These are phyloP conservation scores for Cranoglanis bouderius DNA, from an alignment of 2,113 vertebrate species.

Conservation along the genomic window DNA sequence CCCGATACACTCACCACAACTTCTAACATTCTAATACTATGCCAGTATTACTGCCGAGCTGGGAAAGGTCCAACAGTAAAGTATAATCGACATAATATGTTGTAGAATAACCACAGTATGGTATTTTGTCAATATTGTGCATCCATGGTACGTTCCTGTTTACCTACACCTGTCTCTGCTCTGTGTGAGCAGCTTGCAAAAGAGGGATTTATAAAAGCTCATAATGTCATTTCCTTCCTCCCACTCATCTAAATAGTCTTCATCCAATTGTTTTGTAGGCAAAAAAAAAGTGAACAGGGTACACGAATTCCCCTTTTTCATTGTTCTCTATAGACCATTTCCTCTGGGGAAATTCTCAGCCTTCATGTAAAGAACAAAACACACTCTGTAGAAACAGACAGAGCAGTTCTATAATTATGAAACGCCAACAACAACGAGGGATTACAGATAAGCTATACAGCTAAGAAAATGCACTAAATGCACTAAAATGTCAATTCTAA, in stretches of 20 bases:
- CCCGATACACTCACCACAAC: neutral
- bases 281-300: constrained; percentile 27
- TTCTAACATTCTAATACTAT: neutral
- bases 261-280: constrained; percentile 51
- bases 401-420: neutral
- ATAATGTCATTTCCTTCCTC: constrained; percentile 22
- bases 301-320: constrained; percentile 65
- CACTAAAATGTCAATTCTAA: neutral
- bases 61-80: neutral
- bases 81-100: neutral
- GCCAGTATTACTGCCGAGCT: neutral
- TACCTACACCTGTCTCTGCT: constrained; percentile 8
- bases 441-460: neutral
- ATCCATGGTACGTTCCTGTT: neutral
- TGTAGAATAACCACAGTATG: neutral
- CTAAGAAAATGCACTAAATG: neutral
- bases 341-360: constrained; percentile 71
- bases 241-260: constrained; percentile 31
- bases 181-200: neutral
- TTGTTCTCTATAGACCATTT: constrained; percentile 70
- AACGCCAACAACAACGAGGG: neutral
- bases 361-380: constrained; percentile 36
- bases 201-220: neutral
- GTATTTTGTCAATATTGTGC: neutral
- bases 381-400: constrained; percentile 35